Base-by-base conservation (phyloP, 2,113 vertebrate species). In the Colius striatus region DNA sequence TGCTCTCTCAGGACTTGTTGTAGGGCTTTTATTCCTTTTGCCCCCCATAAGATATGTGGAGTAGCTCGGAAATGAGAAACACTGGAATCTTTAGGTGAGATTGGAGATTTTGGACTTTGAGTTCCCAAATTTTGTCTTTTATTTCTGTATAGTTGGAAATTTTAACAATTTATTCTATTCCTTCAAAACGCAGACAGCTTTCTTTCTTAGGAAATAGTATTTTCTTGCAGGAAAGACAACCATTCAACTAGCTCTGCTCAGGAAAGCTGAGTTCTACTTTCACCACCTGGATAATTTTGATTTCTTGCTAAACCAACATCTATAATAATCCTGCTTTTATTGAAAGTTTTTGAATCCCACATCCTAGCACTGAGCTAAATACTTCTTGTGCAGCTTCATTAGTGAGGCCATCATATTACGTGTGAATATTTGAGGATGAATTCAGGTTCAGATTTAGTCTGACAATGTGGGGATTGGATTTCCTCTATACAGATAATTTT, bases 11-110 rank as follows among this genome's bases (percentile, higher is more conserved):
- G 62, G 9, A 34, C 58, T 57, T 41, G 6, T 19, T 70, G 27
- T 1, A 12, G 32, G 7, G 18, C 2, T 70, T 61, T 48, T 51
- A 29, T 5, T 91, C 19, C 43, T 62, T 91, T 50, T 77, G 4
- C 23, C 15, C 29, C 19, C 5, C 10, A 14, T 6, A n/a, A 30
- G 2, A 9, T 36, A 18, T 5, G 6, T 2, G 9, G 6, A 27
- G 5, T 41, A 62, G 29, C 48, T 76, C 67, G 32, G 48, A 91
- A 62, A 62, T 76, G 23, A 57, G 32, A 72, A 62, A 19, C 14
- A 48, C 11, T 67, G 16, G 6, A 21, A 89, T 4, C 18, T 74
- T 22, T 27, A 55, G 5, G 5, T 66, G 20, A 50, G 34, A 54
- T 18, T 47, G 19, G n/a, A 62, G 9, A 7, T 5, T 21, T 47